Conservation (phyloP, 2,797 vertebrate species). For the Selene dorsalis region DNA sequence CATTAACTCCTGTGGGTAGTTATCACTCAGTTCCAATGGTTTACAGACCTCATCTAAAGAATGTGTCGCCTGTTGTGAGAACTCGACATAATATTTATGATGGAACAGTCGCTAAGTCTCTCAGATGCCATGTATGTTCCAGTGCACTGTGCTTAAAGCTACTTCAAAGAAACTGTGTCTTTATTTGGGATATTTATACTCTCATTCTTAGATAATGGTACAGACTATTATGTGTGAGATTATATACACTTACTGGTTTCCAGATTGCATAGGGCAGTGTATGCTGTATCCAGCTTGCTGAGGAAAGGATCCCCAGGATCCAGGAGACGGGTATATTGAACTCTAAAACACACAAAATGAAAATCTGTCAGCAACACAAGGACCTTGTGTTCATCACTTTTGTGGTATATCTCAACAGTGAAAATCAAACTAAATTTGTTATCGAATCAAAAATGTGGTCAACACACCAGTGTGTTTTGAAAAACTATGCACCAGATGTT, state of each 20-base stretch:
- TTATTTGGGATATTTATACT: not conserved
- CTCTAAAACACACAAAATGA: conserved; percentile 73
- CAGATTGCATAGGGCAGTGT: conserved; percentile 85
- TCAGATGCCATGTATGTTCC: not conserved
- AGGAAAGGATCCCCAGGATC: conserved; percentile 79
- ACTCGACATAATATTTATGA: not conserved
- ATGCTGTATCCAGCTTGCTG: conserved; percentile 81
- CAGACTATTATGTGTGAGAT: not conserved
- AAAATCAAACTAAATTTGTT: not conserved
- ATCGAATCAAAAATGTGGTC: no score
- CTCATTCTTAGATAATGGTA: not conserved
- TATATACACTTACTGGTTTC: conserved; percentile 84
- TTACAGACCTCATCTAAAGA: conserved; percentile 11
- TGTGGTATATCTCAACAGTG: not conserved
- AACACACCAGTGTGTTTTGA: not conserved
- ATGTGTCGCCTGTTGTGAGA: not conserved
- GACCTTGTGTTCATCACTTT: not conserved
- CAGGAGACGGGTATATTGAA: conserved; percentile 76
- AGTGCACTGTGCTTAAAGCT: not conserved
- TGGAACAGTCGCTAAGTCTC: not conserved
- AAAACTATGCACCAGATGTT: not conserved
- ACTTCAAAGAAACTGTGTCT: not conserved
- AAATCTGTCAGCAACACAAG: conserved; percentile 8
- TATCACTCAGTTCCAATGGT: conserved; percentile 1
- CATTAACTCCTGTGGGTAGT: conserved; percentile 25